These are phyloP conservation scores for Microchrysa polita DNA, from an alignment of 2,888 invertebrate species.

Conservation along the genomic window DNA sequence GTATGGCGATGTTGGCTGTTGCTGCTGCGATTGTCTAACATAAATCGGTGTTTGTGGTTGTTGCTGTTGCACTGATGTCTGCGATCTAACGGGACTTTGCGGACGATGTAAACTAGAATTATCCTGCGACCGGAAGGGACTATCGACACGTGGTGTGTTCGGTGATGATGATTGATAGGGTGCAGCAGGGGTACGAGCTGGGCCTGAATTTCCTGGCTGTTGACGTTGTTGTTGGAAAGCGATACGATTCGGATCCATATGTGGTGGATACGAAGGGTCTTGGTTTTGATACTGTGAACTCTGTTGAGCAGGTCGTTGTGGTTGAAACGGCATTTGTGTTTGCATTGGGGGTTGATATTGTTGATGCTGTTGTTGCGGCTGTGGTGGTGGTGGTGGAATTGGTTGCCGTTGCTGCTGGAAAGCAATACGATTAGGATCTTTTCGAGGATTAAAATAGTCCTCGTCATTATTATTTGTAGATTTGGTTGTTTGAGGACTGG, in stretches of 20 bases:
- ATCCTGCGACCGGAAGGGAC: conserved; percentile 62
- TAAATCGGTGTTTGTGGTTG: conserved; percentile 41
- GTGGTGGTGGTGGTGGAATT: neutral
- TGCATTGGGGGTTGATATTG: conserved; percentile 16
- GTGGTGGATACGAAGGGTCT: conserved; percentile 29
- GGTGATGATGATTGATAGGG: conserved; percentile 52
- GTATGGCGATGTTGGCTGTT: conserved; percentile 51
- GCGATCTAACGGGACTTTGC: conserved; percentile 61
- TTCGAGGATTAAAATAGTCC: conserved; percentile 24
- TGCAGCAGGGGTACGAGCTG: conserved; percentile 38
- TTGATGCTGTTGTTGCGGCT: neutral
- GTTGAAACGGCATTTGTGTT: neutral
- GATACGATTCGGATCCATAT: conserved; percentile 30
- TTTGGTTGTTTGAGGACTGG: conserved; percentile 22
- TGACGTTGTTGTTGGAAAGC: conserved; percentile 50
- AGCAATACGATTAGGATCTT: conserved; percentile 42
- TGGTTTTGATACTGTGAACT: conserved; percentile 17
- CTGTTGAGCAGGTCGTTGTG: conserved; percentile 2
- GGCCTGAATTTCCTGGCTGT: conserved; percentile 52
- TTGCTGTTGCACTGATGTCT: conserved; percentile 38
- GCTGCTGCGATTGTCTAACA: conserved; percentile 49
- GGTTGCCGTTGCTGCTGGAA: conserved; percentile 33
- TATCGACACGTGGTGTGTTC: conserved; percentile 59
- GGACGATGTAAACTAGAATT: conserved; percentile 51
- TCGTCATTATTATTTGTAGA: conserved; percentile 11